Evolutionary conservation across 2,113 vertebrate genomes (phyloP), one percentile per base, ranked within the genome.

Genomic region (Pagrus major): DNA sequence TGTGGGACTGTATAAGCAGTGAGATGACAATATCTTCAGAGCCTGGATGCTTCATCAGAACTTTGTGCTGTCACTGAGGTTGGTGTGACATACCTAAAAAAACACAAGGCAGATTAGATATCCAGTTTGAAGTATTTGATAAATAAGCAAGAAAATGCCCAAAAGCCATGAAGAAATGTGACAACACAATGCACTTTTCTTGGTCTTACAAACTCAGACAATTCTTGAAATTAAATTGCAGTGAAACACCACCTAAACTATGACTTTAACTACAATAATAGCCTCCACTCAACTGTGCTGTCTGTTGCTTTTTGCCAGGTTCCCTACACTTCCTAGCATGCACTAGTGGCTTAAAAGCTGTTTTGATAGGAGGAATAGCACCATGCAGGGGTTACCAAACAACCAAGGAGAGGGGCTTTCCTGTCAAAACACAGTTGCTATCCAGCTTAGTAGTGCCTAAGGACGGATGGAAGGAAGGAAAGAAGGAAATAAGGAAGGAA

Each of bases 81-180:
- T 51, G 42, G 1, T 80, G 92, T 94, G 83, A 73, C 91, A 88
- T 21, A 66, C 33, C 86, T 49, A 31, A 70, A 15, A 75, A 80
- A 25, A 56, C 6, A 56, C 6, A 23, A 15, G 33, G 39, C 9
- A n/a, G 44, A 67, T 12, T 11, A 27, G 33, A 63, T 3, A 76
- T 29, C 15, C 29, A n/a, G n/a, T 35, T 49, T 9, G 12, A 33
- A 69, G 10, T 3, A 11, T 33, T 46, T 25, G 9, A 37, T 12
- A 41, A 55, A 23, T 44, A n/a, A 39, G 2, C 2, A 41, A 20
- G n/a, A 35, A 33, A 55, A 74, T 41, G 35, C 1, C 16, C 20
- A 15, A 29, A 51, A 29, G 29, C 1, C 25, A 33, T 44, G 2
- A 37, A 75, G 16, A 51, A 64, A 46, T n/a, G 31, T n/a, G 35